Conservation (phyloP, 1,140 invertebrate genomes). For the Ridgeia piscesae region DNA sequence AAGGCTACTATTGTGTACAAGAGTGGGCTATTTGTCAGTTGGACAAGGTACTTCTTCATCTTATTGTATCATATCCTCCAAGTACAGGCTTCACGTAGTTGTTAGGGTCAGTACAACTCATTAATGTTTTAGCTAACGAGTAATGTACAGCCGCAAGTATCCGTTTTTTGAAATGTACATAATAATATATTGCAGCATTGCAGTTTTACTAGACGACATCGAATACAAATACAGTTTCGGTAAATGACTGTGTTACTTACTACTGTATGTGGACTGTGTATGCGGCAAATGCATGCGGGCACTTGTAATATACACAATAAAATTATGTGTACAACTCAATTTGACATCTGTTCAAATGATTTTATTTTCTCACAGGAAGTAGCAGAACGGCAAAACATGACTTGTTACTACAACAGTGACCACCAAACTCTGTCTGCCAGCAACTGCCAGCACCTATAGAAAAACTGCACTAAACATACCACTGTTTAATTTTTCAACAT, state of each 20-base stretch:
- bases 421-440: too few relatives aligned
- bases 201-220: background rate
- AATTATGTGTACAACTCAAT: background rate
- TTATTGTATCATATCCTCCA: background rate
- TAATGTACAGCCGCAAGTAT: background rate
- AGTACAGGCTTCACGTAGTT: background rate
- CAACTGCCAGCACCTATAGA: background rate
- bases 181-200: background rate
- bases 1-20: background rate
- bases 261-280: too few relatives aligned
- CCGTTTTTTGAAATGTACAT: background rate
- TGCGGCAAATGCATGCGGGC: background rate
- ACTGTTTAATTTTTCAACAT: background rate
- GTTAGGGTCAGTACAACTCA: background rate
- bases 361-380: background rate
- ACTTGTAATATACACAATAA: background rate
- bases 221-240: too few relatives aligned
- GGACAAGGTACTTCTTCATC: background rate
- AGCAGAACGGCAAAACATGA: background rate
- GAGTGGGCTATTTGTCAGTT: background rate
- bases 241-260: too few relatives aligned
- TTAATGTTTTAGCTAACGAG: background rate
- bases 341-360: background rate
- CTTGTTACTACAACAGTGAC: background rate
- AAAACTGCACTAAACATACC: background rate